Conservation (phyloP, 1,140 invertebrate species). For the Phymastichus coffea region DNA sequence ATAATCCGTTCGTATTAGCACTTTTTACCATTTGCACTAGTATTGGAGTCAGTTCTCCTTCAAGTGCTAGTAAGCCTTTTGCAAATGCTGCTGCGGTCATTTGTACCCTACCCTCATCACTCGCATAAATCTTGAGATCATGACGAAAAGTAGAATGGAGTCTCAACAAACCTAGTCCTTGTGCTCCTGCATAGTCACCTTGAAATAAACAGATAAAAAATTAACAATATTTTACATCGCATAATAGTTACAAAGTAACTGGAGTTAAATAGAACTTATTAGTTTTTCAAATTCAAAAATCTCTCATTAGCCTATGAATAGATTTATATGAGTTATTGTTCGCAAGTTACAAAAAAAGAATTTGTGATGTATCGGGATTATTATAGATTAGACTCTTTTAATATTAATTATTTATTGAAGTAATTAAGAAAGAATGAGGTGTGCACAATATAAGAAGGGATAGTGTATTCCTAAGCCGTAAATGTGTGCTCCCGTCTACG, state of each 20-base stretch:
- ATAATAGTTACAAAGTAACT: too few relatives aligned
- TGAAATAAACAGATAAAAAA: neutral
- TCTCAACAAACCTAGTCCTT: constrained; percentile 88
- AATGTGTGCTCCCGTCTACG: too few relatives aligned
- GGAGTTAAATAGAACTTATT: neutral
- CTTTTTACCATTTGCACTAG: constrained; percentile 99
- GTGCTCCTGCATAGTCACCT: constrained; percentile 87
- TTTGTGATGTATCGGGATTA: too few relatives aligned
- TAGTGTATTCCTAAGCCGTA: too few relatives aligned
- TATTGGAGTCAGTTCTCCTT: constrained; percentile 98
- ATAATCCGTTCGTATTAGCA: constrained; percentile 95
- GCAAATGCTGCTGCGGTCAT: constrained; percentile 99
- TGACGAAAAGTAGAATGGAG: constrained; percentile 98
- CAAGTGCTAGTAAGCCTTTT: constrained; percentile 93
- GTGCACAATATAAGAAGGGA: too few relatives aligned
- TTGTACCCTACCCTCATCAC: constrained; percentile 97
- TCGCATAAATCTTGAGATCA: constrained; percentile 99
- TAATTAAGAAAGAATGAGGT: too few relatives aligned
- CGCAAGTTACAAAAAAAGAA: too few relatives aligned
- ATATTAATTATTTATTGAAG: too few relatives aligned
- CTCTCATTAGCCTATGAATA: too few relatives aligned
- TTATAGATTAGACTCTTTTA: too few relatives aligned
- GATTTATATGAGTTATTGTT: too few relatives aligned
- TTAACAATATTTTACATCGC: neutral
- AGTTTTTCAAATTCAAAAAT: neutral